phyloP scores from a whole-genome alignment of 2,113 vertebrate genomes.

The Larimichthys polyactis region DNA sequence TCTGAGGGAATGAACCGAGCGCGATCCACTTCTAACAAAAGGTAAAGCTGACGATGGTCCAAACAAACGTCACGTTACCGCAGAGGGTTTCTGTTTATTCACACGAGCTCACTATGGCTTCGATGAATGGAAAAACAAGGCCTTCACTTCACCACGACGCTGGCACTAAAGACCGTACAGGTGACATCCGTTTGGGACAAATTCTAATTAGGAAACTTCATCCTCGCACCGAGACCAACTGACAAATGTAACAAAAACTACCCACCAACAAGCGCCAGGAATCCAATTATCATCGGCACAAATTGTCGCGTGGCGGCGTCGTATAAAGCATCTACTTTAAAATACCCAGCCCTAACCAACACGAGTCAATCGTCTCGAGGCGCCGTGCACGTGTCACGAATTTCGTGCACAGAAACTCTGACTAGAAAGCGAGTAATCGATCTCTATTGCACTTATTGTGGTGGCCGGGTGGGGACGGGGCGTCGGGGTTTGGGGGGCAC shows the following conservation, averaged over 20 bases:
- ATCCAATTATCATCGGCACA: too few relatives aligned
- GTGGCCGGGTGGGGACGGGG: background rate
- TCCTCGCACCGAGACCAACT: background rate
- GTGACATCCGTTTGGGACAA: background rate
- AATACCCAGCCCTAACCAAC: slow-evolving; percentile 81
- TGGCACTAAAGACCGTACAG: background rate
- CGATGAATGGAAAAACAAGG: background rate
- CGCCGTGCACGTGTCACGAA: slow-evolving; percentile 87
- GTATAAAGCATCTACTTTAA: background rate
- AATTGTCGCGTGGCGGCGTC: too few relatives aligned
- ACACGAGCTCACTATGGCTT: background rate
- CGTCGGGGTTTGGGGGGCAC: slow-evolving; percentile 7
- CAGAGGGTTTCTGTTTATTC: background rate
- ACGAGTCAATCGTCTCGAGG: slow-evolving; percentile 89
- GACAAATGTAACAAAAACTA: background rate
- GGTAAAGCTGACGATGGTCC: background rate
- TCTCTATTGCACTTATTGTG: slow-evolving; percentile 30
- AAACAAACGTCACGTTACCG: background rate
- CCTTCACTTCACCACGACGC: background rate
- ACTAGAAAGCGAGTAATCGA: slow-evolving; percentile 7
- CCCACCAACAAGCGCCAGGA: background rate
- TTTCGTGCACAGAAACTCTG: background rate
- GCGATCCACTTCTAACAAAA: background rate
- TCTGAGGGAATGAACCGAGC: slow-evolving; percentile 2
- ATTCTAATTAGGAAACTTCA: background rate